Evolutionary conservation across 2,888 invertebrate species (phyloP), one percentile per base, ranked within the genome.

Genomic region (Synanthedon myopaeformis): DNA sequence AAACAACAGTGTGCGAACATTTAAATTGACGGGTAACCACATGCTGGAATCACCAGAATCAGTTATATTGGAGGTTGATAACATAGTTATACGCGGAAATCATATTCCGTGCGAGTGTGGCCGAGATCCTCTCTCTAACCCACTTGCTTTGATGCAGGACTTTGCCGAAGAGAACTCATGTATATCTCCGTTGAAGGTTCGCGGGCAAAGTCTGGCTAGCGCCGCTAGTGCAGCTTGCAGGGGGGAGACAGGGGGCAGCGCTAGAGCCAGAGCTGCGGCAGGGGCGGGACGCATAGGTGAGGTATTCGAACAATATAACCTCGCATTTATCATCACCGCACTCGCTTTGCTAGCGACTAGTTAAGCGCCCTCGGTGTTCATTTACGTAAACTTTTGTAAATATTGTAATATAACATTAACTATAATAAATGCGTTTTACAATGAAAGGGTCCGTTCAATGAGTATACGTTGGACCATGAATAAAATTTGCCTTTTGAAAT

Each of bases 51-150:
- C 93, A 0, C 95, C 95, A 54, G 92, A 91, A 61, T 89, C 91
- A 42, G 89, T 95, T 53, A 86, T 91, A n/a, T 83, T 93, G 51
- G 90, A 92, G 60, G 93, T 94, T 52, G 92, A 92, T 58, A 90
- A 90, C 62, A 79, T 95, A 57, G 90, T 92, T 67, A 92, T 94
- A 66, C 86, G 91, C 55, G 91, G 92, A 52, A 96, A 96, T 77
- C 95, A 95, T 70, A 92, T 96, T 72, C 95, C 95, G 2, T 96
- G 96, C 76, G 95, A 95, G 78, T 96, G 96, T 70, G 94, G 94
- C 63, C 93, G 93, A 67, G 91, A 93, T 55, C 89, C 96, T 41
- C 83, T 95, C 53, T 91, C 92, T 54, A 93, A 94, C 58, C 93
- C 94, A 42, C 82, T 95, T 59, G 93, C 92, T 19, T 90, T 93